Conservation (phyloP, 2,797 vertebrate genomes). For the Melanotaenia parkinsoni region DNA sequence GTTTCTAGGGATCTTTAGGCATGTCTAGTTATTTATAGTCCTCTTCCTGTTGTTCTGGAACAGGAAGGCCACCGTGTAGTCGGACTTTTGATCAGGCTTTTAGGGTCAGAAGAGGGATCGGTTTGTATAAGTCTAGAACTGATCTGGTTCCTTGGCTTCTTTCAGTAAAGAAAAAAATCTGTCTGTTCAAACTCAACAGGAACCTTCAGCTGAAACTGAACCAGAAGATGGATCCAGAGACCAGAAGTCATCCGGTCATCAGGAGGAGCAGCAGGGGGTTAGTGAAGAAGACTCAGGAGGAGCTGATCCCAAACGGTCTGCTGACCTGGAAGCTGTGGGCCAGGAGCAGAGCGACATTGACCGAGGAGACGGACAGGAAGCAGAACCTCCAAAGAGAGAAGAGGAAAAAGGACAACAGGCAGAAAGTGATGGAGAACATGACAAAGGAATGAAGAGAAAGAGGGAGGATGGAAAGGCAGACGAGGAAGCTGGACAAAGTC, state of each 20-base stretch:
- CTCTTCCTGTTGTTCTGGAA: no score
- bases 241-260: conserved; percentile 6
- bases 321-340: not conserved
- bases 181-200: conserved; percentile 33
- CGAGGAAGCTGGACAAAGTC: conserved; percentile 51
- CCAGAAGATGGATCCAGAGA: conserved; percentile 40
- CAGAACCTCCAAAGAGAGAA: conserved; percentile 18
- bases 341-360: conserved; percentile 15
- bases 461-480: conserved; percentile 65
- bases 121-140: no score
- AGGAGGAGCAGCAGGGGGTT: conserved; percentile 44
- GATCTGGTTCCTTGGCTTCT: no score
- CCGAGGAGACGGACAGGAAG: conserved; percentile 9
- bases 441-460: conserved; percentile 81
- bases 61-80: no score
- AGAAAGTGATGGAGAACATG: conserved; percentile 57
- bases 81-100: no score
- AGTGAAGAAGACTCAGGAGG: not conserved
- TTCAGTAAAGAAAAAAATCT: no score
- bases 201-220: conserved; percentile 31
- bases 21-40: no score
- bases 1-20: no score
- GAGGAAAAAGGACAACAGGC: not conserved
- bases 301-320: conserved; percentile 27
- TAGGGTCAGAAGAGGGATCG: no score